phyloP scores from a whole-genome alignment of 1,140 invertebrate genomes.

The Atopsyche davidsoni region DNA sequence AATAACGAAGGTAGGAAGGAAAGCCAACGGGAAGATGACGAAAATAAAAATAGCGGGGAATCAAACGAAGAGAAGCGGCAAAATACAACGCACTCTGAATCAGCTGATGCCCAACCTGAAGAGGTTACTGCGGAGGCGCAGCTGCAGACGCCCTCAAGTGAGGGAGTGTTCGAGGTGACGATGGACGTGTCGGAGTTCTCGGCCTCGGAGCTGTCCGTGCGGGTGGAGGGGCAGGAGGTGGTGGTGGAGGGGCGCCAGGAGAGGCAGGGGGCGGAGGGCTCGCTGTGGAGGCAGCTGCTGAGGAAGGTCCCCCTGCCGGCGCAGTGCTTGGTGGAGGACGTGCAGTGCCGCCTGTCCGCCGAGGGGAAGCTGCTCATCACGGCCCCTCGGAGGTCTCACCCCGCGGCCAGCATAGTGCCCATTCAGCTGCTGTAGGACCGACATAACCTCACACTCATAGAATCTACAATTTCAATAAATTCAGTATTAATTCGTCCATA shows the following conservation, averaged over 20 bases:
- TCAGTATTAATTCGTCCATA: too few relatives aligned
- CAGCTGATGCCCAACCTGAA: background rate
- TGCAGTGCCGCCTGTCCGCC: conserved; percentile 61
- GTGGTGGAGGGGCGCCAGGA: conserved; percentile 62
- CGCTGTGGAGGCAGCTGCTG: conserved; percentile 59
- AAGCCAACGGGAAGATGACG: background rate
- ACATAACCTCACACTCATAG: too few relatives aligned
- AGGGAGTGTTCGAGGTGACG: conserved; percentile 56
- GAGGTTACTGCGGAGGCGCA: background rate
- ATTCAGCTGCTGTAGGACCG: conserved; percentile 50
- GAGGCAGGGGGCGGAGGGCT: conserved; percentile 60
- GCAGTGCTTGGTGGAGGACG: conserved; percentile 56
- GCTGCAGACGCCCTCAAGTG: conserved; percentile 40
- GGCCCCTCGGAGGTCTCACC: conserved; percentile 52
- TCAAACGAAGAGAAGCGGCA: background rate
- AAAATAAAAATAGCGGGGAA: background rate
- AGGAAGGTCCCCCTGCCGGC: conserved; percentile 58
- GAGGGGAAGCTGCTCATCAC: conserved; percentile 65
- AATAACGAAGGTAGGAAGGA: too few relatives aligned
- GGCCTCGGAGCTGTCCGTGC: conserved; percentile 71
- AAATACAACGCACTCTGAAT: too few relatives aligned
- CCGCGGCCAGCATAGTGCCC: conserved; percentile 51
- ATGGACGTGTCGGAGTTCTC: conserved; percentile 74
- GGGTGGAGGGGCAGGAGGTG: conserved; percentile 59
- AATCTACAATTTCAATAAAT: too few relatives aligned